Conservation (phyloP, 2,113 vertebrate species). For the Clarias batrachus region DNA sequence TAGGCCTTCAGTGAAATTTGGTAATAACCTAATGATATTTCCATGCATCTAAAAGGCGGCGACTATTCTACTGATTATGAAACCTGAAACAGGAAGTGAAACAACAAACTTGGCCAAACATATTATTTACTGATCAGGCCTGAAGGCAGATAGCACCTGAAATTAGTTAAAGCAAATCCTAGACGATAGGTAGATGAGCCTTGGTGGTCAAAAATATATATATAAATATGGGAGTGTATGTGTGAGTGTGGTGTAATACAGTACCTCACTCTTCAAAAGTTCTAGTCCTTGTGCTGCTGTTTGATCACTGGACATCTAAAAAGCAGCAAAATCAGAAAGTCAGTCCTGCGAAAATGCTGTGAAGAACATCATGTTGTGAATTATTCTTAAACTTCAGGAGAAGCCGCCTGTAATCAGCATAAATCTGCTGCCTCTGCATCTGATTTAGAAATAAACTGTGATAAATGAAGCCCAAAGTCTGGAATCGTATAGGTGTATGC, state of each 20-base stretch:
- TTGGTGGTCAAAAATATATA: too few species aligned
- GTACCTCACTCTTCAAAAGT: slow-evolving; percentile 59
- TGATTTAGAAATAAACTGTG: not conserved
- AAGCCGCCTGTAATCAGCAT: not conserved
- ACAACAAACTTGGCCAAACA: not conserved
- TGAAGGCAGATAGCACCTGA: slow-evolving; percentile 4
- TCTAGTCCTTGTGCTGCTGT: slow-evolving; percentile 33
- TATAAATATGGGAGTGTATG: not conserved
- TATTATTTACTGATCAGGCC: not conserved
- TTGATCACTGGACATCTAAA: slow-evolving; percentile 40
- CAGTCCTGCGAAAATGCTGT: not conserved
- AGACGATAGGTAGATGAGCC: not conserved
- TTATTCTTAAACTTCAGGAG: not conserved
- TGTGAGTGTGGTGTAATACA: not conserved
- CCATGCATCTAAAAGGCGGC: not conserved
- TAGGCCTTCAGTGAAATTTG: slow-evolving; percentile 5
- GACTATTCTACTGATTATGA: not conserved
- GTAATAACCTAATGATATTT: slow-evolving; percentile 12
- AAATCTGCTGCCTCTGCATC: not conserved
- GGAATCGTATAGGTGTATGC: not conserved
- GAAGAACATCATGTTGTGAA: not conserved
- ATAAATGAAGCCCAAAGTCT: not conserved
- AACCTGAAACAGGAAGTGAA: slow-evolving; percentile 13
- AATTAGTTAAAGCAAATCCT: not conserved
- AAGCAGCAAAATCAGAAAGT: slow-evolving; percentile 1